phyloP scores from a whole-genome alignment of 2,888 invertebrate genomes.

The Pteria penguin region DNA sequence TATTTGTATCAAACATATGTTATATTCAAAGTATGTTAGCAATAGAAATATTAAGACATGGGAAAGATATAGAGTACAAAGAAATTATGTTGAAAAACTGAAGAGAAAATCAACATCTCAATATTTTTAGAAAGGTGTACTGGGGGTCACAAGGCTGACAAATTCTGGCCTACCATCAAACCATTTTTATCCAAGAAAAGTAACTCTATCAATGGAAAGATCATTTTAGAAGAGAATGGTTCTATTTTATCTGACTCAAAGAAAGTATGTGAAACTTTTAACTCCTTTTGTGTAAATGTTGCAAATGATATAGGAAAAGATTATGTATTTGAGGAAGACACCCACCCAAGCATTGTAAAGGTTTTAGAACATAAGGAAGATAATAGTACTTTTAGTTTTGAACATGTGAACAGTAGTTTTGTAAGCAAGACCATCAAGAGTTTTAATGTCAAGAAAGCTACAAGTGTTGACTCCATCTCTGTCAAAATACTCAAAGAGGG shows the following conservation, averaged over 20 bases:
- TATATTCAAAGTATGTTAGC: neutral
- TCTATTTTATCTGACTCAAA: neutral
- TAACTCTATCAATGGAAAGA: neutral
- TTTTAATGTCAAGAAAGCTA: neutral
- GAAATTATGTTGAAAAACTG: too few species aligned
- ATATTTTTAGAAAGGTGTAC: too few species aligned
- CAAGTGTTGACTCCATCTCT: neutral
- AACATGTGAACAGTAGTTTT: neutral
- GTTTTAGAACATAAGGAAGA: neutral
- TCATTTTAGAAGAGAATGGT: neutral
- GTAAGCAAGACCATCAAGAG: neutral
- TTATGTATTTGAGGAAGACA: neutral
- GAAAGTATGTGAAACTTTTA: neutral
- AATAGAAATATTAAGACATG: neutral
- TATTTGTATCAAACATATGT: neutral
- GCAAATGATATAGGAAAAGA: neutral
- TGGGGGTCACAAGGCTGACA: too few species aligned
- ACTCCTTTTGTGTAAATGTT: neutral
- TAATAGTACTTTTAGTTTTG: neutral
- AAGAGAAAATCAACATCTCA: too few species aligned
- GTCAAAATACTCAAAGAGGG: neutral
- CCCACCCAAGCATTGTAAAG: neutral
- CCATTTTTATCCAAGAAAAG: neutral
- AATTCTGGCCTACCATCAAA: neutral
- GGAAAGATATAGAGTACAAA: neutral